Base-by-base conservation (phyloP, 2,797 vertebrate species). In the Pangasius macronema region DNA sequence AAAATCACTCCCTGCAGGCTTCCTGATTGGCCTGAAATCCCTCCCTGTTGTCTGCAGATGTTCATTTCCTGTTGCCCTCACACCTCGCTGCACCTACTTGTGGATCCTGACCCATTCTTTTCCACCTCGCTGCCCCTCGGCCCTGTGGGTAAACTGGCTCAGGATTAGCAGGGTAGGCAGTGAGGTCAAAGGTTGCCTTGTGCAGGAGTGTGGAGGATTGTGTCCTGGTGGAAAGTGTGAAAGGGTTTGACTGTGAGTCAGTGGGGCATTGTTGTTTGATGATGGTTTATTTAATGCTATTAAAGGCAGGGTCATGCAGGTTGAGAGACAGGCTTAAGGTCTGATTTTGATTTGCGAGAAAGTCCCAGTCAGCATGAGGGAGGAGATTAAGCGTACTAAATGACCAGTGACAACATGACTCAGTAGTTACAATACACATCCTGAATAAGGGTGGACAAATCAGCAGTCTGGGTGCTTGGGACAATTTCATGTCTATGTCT, bases 1-100 rank as follows among this genome's bases (percentile, higher is more conserved):
- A 59, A 59, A 76, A 76, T 53, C 65, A 22, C 6, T 81, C 76
- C 73, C 85, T 77, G 85, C 61, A 81, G 73, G 81, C 80, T 86
- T 14, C 79, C 46, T 36, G 87, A 87, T 86, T 88, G 86, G 82
- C 61, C 79, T 59, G 30, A 86, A 85, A 89, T 88, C 89, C 87
- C 87, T 36, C 61, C 49, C 86, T 79, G 49, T 79, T 80, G 84
- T 86, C 3, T 11, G 3, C 46, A 36, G 68, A 87, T 88, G 90
- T 86, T 89, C 88, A 89, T 88, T 88, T 91, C 89, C 90, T 89
- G 79, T 88, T 76, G 30, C 36, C 81, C 57, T 89, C 59, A 61
- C 86, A 90, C 86, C 65, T 90, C 90, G 79, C 61, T 85, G 88
- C 89, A 89, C 83, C 73, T 84, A 51, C 82, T 68, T 49, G 68